phyloP scores from a whole-genome alignment of 2,797 vertebrate genomes.

The Argentina silus region DNA sequence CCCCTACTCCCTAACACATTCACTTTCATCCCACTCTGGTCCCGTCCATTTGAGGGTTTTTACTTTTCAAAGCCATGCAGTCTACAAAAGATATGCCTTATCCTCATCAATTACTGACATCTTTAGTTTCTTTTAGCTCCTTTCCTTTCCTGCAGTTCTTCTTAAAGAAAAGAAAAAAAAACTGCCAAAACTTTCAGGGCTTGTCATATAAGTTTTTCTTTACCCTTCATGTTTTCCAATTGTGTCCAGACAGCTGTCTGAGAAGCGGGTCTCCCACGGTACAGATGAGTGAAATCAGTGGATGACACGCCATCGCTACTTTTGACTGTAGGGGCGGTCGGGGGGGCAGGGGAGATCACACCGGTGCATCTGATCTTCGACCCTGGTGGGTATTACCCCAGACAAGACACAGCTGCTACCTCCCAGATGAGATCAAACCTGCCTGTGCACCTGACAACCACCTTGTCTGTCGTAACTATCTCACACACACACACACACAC shows the following conservation, averaged over 20 bases:
- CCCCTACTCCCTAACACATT: too few species aligned
- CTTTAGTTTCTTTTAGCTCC: too few species aligned
- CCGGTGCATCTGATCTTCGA: slow-evolving; percentile 48
- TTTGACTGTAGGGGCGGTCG: neutral
- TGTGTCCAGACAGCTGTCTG: neutral
- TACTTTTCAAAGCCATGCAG: too few species aligned
- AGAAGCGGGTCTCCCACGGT: neutral
- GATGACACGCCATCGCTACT: neutral
- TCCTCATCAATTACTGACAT: too few species aligned
- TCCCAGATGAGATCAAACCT: slow-evolving; percentile 48
- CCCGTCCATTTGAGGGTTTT: too few species aligned
- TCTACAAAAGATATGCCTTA: too few species aligned
- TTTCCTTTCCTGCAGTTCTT: neutral
- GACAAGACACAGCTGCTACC: slow-evolving; percentile 67
- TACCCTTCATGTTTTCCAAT: neutral
- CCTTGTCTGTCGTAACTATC: neutral
- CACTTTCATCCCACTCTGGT: too few species aligned
- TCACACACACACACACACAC: slow-evolving; percentile 5
- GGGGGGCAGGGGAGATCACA: slow-evolving; percentile 1
- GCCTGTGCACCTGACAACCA: slow-evolving; percentile 26
- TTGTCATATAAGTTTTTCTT: slow-evolving; percentile 5
- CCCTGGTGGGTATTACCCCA: slow-evolving; percentile 20
- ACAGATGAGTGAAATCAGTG: neutral
- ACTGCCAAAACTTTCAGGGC: neutral
- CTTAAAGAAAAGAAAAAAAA: neutral